These are phyloP conservation scores for Phalloptychus januarius DNA, from an alignment of 2,797 vertebrate species.

Conservation along the genomic window DNA sequence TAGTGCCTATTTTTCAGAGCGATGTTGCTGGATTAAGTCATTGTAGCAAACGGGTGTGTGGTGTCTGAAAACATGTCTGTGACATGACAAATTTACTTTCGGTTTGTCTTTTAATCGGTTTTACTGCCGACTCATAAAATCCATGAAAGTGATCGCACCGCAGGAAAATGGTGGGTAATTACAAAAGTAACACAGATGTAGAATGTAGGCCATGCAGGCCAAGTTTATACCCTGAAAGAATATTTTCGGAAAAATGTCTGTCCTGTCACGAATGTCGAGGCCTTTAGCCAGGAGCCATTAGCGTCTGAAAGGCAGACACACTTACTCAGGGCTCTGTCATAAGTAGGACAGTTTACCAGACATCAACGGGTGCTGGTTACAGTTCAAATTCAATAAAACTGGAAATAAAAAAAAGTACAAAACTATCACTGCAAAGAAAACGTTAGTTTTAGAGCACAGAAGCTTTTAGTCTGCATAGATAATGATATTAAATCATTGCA, in stretches of 20 bases:
- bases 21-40: conserved; percentile 2
- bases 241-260: conserved; percentile 67
- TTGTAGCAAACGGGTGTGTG: neutral
- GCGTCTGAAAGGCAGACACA: conserved; percentile 21
- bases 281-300: conserved; percentile 39
- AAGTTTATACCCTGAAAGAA: conserved; percentile 13
- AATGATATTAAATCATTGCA: neutral
- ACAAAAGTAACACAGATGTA: neutral
- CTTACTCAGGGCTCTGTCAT: neutral
- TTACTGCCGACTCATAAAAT: neutral
- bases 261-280: conserved; percentile 56
- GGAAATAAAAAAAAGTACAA: neutral
- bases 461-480: neutral
- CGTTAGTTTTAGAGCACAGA: neutral
- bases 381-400: neutral
- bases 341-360: neutral
- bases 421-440: neutral
- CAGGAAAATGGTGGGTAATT: neutral
- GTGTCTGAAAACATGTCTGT: neutral
- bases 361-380: neutral
- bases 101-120: neutral
- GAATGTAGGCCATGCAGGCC: neutral
- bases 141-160: neutral
- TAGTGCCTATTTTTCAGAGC: neutral
- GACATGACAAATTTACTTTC: neutral